Base-by-base conservation (phyloP, 2,113 vertebrate species). In the Gobius niger region DNA sequence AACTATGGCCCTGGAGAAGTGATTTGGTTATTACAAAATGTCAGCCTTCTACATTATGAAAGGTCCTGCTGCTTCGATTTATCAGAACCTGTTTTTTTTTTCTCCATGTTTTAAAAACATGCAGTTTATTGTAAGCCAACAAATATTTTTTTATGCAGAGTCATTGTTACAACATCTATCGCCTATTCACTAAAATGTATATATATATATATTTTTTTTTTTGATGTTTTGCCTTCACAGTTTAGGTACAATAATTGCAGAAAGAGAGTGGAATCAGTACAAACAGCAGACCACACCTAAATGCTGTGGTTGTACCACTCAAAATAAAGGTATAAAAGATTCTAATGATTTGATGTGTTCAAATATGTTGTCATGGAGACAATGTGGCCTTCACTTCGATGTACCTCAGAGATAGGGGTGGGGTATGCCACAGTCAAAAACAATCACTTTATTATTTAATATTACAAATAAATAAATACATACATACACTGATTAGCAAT, bases 181-280 rank as follows among this genome's bases (percentile, higher is more conserved):
- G 19, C n/a, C 9, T 69, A 47, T 69, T 76, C 47, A 72, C 41
- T 24, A 40, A 84, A 63, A 70, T 54, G 50, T 44, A n/a, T n/a
- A n/a, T n/a, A n/a, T n/a, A n/a, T n/a, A n/a, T n/a, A n/a, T n/a
- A n/a, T n/a, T 65, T 72, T 62, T 16, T 62, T 47, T 62, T 18
- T 70, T 9, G 49, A 66, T 4, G 47, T 15, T 72, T 67, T 49
- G 63, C 34, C 44, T 65, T 78, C 72, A 70, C 73, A 70, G 74
- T 52, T 82, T 67, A 75, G 40, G 51, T 76, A 63, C 63, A 66
- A 56, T 82, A 77, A 77, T 80, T 65, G 60, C 44, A 56, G 44
- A 52, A 80, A 57, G 54, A 70, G 59, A 67, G 65, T n/a, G 34
- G 13, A 69, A 12, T 42, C 41, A 44, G 41, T 44, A 42, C 19